Base-by-base conservation (phyloP, 2,113 vertebrate species). In the Atrichornis clamosus region DNA sequence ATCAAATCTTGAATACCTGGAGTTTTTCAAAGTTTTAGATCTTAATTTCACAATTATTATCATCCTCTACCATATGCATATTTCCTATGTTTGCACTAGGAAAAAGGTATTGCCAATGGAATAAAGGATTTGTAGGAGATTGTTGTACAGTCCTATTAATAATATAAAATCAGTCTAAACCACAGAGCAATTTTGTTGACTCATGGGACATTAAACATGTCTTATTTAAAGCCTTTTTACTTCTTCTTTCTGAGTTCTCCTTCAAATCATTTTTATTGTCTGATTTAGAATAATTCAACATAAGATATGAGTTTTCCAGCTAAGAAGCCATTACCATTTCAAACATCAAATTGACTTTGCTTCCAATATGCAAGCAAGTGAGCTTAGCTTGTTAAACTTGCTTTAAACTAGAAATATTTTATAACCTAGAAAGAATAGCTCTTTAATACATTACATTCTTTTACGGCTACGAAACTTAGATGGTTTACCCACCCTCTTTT, bases 121-220 rank as follows among this genome's bases (percentile, higher is more conserved):
- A 92, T 91, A 81, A 90, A 62, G 83, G 91, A 91, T 95, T 96
- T 95, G 77, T 64, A 87, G 77, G 81, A 94, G 77, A 89, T 53
- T 86, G 68, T 88, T 90, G 81, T 81, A 94, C 55, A 90, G 58
- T 89, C 65, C 67, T 97, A 90, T 91, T 97, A 97, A 91, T 94
- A 96, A 91, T 79, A 96, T 77, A 92, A 97, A 95, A 95, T 94
- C 88, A 74, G 58, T 62, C 90, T 76, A 91, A 96, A 97, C 50
- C 86, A 95, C 81, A 94, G 86, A 96, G 90, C 91, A 95, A 95
- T 96, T 94, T 95, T 97, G 78, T 96, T 96, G 94, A 97, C 95
- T 97, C 96, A 67, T 68, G 95, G 88, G 88, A 96, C 73, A 93
- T 95, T 88, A 96, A 97, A 62, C 65, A 92, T 90, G 79, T 55